Conservation (phyloP, 1,140 invertebrate genomes). For the Bombyx mori region DNA sequence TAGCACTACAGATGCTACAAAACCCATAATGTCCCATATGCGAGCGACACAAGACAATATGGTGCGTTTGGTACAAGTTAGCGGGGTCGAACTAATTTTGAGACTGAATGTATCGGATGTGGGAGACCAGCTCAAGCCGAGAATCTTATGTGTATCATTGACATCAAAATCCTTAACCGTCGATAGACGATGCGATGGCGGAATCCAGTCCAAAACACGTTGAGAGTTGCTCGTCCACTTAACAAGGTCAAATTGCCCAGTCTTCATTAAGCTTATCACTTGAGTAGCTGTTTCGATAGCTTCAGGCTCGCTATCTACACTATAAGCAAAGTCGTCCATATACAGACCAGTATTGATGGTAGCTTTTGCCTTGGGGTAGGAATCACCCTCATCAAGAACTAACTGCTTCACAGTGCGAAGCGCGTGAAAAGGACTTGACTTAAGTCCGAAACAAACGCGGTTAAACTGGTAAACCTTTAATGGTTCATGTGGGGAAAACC, state of each 20-base stretch:
- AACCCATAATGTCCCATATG: constrained; percentile 16
- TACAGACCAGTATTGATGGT: constrained; percentile 4
- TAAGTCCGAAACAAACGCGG: constrained; percentile 45
- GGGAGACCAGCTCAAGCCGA: constrained; percentile 10
- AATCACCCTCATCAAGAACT: constrained; percentile 2
- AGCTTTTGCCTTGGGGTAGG: constrained; percentile 1
- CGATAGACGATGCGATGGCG: constrained; percentile 8
- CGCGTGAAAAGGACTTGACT: constrained; percentile 36
- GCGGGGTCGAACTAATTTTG: not conserved
- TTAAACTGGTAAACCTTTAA: constrained; percentile 23
- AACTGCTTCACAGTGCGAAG: constrained; percentile 30
- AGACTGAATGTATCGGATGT: constrained; percentile 6
- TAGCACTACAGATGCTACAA: constrained; percentile 12
- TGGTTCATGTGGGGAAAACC: constrained; percentile 10
- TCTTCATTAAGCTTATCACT: constrained; percentile 15
- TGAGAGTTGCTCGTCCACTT: constrained; percentile 21
- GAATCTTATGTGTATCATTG: constrained; percentile 7
- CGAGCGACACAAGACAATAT: constrained; percentile 13
- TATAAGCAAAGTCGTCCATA: constrained; percentile 13
- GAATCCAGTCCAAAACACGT: constrained; percentile 12
- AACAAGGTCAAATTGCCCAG: constrained; percentile 17
- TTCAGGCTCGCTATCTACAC: not conserved
- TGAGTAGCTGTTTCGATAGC: not conserved
- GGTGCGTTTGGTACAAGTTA: constrained; percentile 10
- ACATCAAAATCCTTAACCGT: constrained; percentile 8